Evolutionary conservation across 2,113 vertebrate species (phyloP).

Genomic region (Ranitomeya imitator): DNA sequence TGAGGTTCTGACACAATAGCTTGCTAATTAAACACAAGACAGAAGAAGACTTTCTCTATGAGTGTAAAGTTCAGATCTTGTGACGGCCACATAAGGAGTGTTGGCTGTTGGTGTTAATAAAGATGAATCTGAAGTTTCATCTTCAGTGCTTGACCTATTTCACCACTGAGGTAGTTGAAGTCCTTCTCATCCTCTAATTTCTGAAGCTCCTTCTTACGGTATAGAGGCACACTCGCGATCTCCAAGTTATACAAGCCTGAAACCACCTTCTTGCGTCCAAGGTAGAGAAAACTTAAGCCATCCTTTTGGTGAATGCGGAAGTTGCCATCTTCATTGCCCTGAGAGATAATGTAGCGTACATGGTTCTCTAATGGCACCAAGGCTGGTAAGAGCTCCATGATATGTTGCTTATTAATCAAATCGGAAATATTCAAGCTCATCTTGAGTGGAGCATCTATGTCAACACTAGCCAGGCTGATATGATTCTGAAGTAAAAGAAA

Average conservation of each 20-base stretch:
- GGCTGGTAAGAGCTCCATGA: conserved; percentile 85
- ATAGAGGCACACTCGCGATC: conserved; percentile 80
- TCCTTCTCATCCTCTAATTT: conserved; percentile 81
- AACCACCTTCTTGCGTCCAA: conserved; percentile 73
- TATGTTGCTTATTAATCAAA: conserved; percentile 80
- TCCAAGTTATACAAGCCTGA: conserved; percentile 83
- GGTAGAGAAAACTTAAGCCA: conserved; percentile 81
- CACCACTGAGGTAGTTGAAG: conserved; percentile 81
- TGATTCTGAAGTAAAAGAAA: neutral
- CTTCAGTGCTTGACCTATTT: conserved; percentile 80
- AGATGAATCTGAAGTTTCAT: conserved; percentile 88
- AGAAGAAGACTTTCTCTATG: conserved; percentile 60
- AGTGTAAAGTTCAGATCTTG: conserved; percentile 51
- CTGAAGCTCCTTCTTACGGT: conserved; percentile 75
- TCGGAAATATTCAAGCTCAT: conserved; percentile 78
- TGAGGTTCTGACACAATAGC: conserved; percentile 58
- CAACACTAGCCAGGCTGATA: conserved; percentile 86
- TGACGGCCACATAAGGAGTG: conserved; percentile 34
- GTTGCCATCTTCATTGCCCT: conserved; percentile 77
- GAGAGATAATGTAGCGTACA: conserved; percentile 81
- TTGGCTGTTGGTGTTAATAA: conserved; percentile 72
- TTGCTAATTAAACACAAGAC: conserved; percentile 54
- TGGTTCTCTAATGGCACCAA: conserved; percentile 80
- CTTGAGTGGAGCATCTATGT: conserved; percentile 79
- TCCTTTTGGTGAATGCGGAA: conserved; percentile 84